Evolutionary conservation across 2,797 vertebrate species (phyloP).

Genomic region (Notolepis coatsorum): DNA sequence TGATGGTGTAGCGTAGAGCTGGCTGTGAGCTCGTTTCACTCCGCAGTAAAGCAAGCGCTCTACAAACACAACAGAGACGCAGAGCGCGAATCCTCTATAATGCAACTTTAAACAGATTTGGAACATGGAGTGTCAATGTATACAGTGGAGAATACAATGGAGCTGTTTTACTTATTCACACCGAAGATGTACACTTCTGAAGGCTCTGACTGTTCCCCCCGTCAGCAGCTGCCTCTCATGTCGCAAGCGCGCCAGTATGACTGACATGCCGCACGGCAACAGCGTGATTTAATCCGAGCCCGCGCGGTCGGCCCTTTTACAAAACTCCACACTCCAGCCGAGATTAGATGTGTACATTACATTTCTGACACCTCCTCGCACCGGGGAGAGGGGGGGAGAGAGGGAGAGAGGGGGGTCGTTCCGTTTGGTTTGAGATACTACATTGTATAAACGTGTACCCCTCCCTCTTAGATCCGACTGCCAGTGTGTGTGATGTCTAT

Average conservation of each 20-base stretch:
- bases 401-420: too few species aligned
- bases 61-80: too few species aligned
- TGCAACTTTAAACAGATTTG: too few species aligned
- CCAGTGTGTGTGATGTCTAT: conserved; percentile 12
- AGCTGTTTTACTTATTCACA: too few species aligned
- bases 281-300: conserved; percentile 45
- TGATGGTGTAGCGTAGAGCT: too few species aligned
- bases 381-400: conserved; percentile 11
- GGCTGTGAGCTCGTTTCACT: too few species aligned
- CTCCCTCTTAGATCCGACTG: conserved; percentile 23
- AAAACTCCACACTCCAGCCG: conserved; percentile 29
- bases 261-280: conserved; percentile 31
- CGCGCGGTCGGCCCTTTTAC: conserved; percentile 37
- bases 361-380: conserved; percentile 34
- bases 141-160: too few species aligned
- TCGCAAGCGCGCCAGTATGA: conserved; percentile 36
- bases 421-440: conserved; percentile 46
- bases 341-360: conserved; percentile 30
- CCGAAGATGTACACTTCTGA: not conserved
- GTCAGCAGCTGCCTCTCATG: conserved; percentile 27
- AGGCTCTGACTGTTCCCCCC: conserved; percentile 19
- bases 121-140: too few species aligned
- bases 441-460: conserved; percentile 6
- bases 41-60: too few species aligned
- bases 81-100: too few species aligned